These are phyloP conservation scores for Noctuana brunneofusca DNA, from an alignment of 2,888 invertebrate species.

Conservation along the genomic window DNA sequence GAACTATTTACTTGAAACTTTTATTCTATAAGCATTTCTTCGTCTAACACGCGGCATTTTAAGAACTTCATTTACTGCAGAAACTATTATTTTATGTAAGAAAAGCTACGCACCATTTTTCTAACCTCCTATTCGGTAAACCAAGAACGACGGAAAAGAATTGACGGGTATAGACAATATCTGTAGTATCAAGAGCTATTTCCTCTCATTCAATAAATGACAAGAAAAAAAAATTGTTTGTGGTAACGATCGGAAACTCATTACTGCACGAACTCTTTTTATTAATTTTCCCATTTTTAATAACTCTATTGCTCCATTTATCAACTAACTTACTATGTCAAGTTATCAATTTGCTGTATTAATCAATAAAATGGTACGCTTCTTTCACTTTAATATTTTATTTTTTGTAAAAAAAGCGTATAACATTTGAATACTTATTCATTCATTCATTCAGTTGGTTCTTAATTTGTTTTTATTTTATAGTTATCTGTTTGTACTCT, in stretches of 20 bases:
- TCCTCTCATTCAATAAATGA: slow-evolving; percentile 47
- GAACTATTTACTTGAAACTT: background rate
- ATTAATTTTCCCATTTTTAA: no score
- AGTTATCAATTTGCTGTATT: no score
- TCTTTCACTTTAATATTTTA: no score
- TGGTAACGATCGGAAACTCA: slow-evolving; percentile 4
- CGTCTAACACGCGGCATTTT: background rate
- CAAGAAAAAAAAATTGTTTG: slow-evolving; percentile 14
- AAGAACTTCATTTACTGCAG: background rate
- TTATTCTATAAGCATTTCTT: background rate
- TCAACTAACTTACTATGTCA: no score
- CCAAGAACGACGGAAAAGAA: slow-evolving; percentile 75
- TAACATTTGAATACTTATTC: background rate
- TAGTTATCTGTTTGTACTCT: slow-evolving; percentile 24
- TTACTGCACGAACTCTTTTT: background rate
- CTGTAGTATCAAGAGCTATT: slow-evolving; percentile 49
- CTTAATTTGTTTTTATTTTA: background rate
- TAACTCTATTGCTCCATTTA: no score
- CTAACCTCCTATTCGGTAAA: slow-evolving; percentile 77
- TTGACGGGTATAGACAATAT: slow-evolving; percentile 59
- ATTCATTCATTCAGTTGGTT: background rate
- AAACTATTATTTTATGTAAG: slow-evolving; percentile 33
- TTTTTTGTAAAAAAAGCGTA: no score
- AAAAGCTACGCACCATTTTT: slow-evolving; percentile 78
- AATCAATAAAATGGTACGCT: no score